Base-by-base conservation (phyloP, 2,888 invertebrate genomes). In the Adelphocoris suturalis region DNA sequence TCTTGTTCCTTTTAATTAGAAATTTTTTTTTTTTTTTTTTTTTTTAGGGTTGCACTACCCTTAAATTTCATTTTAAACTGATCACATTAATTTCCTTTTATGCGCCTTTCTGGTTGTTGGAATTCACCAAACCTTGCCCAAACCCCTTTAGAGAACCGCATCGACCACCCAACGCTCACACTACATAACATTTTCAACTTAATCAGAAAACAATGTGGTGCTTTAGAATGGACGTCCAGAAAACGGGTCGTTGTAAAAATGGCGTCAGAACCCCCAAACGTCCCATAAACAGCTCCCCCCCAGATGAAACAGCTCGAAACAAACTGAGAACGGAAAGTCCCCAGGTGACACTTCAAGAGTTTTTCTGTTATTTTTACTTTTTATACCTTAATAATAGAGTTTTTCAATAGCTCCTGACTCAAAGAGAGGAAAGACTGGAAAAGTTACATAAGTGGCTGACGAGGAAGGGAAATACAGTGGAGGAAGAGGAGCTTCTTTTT, bases 341-440 rank as follows among this genome's bases (percentile, higher is more conserved):
- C 86, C 48, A 14, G 86, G 47, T 86, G 75, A 75, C 86, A 75
- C 75, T 86, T 86, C 86, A 13, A 75, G 47, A 57, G n/a, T 86
- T 86, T 86, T 86, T 86, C 48, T 9, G 27, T 82, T 23, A 27
- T n/a, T 48, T 23, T 52, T 82, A 23, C 52, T 82, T 75, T n/a
- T 19, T 47, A 14, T 37, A 19, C 75, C 47, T 75, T 75, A 86
- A 75, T 86, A 86, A 86, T 75, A 75, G 86, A 86, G 86, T 86
- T 86, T 86, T 86, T 86, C 86, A 86, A 86, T 86, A 68, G 68
- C 47, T 68, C n/a, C 16, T 7, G 86, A 75, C 75, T 86, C n/a
- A 75, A 86, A 75, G 68, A 86, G 86, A 27, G 68, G 68, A 57
- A 47, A 68, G 86, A 86, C 75, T 23, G 75, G 48, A 75, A 75